phyloP scores from a whole-genome alignment of 1,140 invertebrate species.

The Watersipora subatra region DNA sequence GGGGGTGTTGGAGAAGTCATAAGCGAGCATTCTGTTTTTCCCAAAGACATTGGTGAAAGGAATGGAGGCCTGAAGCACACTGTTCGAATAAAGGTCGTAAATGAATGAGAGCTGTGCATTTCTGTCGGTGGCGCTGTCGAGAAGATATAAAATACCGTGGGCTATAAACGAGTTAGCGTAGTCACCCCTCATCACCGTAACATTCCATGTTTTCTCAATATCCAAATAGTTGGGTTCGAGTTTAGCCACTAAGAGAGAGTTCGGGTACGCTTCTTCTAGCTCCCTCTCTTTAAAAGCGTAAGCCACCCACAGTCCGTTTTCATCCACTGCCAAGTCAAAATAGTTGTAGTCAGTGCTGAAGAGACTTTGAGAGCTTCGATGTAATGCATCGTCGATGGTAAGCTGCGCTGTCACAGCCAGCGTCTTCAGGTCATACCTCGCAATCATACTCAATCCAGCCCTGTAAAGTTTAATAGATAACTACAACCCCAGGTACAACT shows the following conservation, averaged over 20 bases:
- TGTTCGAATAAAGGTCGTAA: background rate
- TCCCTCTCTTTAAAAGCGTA: background rate
- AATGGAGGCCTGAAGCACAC: background rate
- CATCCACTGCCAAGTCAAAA: background rate
- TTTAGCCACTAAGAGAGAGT: background rate
- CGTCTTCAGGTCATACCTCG: background rate
- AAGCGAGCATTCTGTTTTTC: background rate
- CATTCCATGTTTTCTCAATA: constrained; percentile 1
- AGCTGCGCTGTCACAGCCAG: background rate
- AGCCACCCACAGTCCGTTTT: constrained; percentile 1
- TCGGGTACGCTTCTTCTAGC: background rate
- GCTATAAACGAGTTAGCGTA: background rate
- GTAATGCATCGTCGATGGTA: background rate
- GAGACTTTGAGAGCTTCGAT: background rate
- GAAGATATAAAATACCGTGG: background rate
- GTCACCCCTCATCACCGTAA: background rate
- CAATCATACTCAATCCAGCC: background rate
- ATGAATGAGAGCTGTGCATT: background rate
- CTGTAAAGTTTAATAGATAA: background rate
- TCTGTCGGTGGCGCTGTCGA: background rate
- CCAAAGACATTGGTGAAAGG: background rate
- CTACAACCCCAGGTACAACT: too few species aligned
- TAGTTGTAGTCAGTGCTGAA: background rate
- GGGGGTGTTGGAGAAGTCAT: background rate
- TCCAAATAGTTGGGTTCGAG: background rate